Evolutionary conservation across 2,888 invertebrate genomes (phyloP).

Genomic region (Cinara cedri): DNA sequence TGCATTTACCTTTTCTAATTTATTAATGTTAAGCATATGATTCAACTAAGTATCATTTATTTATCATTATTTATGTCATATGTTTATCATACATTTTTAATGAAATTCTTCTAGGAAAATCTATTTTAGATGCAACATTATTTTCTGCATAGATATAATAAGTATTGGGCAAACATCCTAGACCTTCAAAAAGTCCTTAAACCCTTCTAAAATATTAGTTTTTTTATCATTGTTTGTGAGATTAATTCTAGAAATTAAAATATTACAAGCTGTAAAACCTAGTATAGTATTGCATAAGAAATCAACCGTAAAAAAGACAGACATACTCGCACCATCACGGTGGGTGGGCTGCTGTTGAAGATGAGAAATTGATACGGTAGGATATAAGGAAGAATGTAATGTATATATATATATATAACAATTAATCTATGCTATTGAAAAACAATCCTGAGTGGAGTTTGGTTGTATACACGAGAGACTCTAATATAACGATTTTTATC

Average conservation of each 20-base stretch:
- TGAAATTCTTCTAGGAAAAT: slow-evolving; percentile 48
- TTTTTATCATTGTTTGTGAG: slow-evolving; percentile 4
- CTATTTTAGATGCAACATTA: slow-evolving; percentile 48
- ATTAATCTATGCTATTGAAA: too few relatives aligned
- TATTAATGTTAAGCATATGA: slow-evolving; percentile 32
- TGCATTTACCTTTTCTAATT: slow-evolving; percentile 54
- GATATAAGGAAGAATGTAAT: too few relatives aligned
- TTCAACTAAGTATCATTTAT: slow-evolving; percentile 49
- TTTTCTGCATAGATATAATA: slow-evolving; percentile 39
- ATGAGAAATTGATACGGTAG: too few relatives aligned
- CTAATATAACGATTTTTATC: too few relatives aligned
- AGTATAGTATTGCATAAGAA: too few relatives aligned
- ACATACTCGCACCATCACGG: too few relatives aligned
- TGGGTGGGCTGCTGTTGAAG: too few relatives aligned
- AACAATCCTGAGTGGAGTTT: too few relatives aligned
- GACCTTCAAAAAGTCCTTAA: slow-evolving; percentile 28
- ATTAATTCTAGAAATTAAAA: slow-evolving; percentile 27
- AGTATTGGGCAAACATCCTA: slow-evolving; percentile 30
- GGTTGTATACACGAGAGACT: too few relatives aligned
- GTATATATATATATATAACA: too few relatives aligned
- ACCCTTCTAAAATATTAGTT: neutral
- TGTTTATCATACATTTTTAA: slow-evolving; percentile 43
- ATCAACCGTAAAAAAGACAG: too few relatives aligned
- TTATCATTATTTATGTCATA: too few relatives aligned
- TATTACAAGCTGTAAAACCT: slow-evolving; percentile 38